phyloP scores from a whole-genome alignment of 2,888 invertebrate genomes.

The Agrotis exclamationis region DNA sequence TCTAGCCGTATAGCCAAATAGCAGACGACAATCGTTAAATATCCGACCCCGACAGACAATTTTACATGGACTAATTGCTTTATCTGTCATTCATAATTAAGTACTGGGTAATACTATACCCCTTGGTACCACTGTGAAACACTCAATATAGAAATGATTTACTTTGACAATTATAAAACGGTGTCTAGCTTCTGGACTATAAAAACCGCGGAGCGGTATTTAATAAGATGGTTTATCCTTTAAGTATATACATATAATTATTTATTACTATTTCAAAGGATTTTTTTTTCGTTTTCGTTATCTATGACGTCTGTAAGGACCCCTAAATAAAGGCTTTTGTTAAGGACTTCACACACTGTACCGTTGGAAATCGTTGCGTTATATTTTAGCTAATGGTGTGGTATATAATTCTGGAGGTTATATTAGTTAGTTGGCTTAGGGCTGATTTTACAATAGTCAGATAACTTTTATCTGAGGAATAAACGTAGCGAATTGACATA shows the following conservation, averaged over 20 bases:
- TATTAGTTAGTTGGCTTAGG: no score
- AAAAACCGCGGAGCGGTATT: slow-evolving; percentile 36
- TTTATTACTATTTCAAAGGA: slow-evolving; percentile 30
- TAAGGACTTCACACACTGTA: slow-evolving; percentile 33
- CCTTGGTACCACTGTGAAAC: background rate
- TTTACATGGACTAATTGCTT: no score
- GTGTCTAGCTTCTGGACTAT: background rate
- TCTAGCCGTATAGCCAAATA: no score
- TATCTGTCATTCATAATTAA: background rate
- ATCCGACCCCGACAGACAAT: no score
- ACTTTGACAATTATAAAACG: slow-evolving; percentile 1
- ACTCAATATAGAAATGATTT: slow-evolving; percentile 7
- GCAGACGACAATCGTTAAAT: no score
- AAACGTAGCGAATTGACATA: no score
- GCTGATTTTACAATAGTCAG: no score
- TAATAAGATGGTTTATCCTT: slow-evolving; percentile 10
- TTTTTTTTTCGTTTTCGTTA: slow-evolving; percentile 14
- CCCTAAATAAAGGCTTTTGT: slow-evolving; percentile 20
- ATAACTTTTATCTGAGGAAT: no score
- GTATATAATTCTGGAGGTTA: background rate
- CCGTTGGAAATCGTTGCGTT: slow-evolving; percentile 5
- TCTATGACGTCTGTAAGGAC: slow-evolving; percentile 10
- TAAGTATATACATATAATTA: slow-evolving; percentile 16
- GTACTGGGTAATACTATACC: no score
- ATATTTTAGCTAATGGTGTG: no score